These are phyloP conservation scores for Typhlichthys eigenmanni DNA, from an alignment of 2,797 vertebrate species.

Conservation along the genomic window DNA sequence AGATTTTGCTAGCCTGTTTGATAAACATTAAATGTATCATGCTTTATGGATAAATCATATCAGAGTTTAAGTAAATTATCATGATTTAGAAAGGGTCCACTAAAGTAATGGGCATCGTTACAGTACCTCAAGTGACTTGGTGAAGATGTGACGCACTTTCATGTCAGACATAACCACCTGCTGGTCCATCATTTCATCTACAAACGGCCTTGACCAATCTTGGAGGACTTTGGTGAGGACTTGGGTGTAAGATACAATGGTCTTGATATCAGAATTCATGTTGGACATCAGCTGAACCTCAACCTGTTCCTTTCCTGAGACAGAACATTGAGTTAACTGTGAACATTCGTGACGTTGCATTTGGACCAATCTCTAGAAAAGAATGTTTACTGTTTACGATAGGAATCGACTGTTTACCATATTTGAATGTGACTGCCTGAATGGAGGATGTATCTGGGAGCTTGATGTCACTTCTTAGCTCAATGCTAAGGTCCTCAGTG, in stretches of 20 bases:
- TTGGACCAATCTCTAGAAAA: background rate
- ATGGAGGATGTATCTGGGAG: constrained; percentile 75
- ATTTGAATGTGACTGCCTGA: constrained; percentile 80
- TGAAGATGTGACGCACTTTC: constrained; percentile 86
- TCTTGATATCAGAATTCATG: constrained; percentile 77
- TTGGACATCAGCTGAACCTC: constrained; percentile 85
- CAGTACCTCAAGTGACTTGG: constrained; percentile 82
- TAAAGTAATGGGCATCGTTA: constrained; percentile 43
- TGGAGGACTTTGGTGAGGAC: constrained; percentile 63
- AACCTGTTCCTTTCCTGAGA: constrained; percentile 81
- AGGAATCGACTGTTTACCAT: constrained; percentile 71
- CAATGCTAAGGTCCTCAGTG: constrained; percentile 70
- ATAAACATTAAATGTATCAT: constrained; percentile 12
- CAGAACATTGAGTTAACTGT: constrained; percentile 24
- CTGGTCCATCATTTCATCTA: constrained; percentile 78
- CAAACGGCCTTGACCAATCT: constrained; percentile 56
- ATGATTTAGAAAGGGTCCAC: background rate
- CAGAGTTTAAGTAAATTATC: background rate
- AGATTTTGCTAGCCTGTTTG: constrained; percentile 81
- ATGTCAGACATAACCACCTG: constrained; percentile 87
- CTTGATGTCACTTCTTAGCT: constrained; percentile 82
- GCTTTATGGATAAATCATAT: constrained; percentile 4
- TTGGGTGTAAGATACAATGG: constrained; percentile 63
- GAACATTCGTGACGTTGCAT: background rate
- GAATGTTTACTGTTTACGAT: background rate